Base-by-base conservation (phyloP, 2,113 vertebrate species). In the Sylvicapra grimmia region DNA sequence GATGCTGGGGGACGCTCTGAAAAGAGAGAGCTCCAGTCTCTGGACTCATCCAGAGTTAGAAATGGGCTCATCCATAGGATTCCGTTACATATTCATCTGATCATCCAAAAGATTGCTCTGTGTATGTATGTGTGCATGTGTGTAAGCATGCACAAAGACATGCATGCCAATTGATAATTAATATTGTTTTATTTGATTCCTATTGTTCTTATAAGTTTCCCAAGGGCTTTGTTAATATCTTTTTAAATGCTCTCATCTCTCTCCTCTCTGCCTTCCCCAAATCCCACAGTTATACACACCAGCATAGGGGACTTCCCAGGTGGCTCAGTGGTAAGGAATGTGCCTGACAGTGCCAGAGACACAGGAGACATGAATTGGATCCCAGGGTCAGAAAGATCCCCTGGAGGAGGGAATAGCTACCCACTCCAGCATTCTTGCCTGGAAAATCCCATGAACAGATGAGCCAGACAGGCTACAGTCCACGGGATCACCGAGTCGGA, bases 211-310 rank as follows among this genome's bases (percentile, higher is more conserved):
- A 29, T 10, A 56, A 2, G 6, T 88, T 27, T n/a, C 29, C 9
- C 4, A 68, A 36, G 13, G 5, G 1, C 14, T 96, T 29, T 79
- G 19, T 31, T 51, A 49, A 82, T 89, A 5, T 25, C 72, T 36
- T 95, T 92, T 58, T 31, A 40, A 94, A 84, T 3, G 2, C 2
- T 61, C 49, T 84, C 10, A 9, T 80, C 72, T 61, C 16, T 19
- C 47, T 4, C 9, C 1, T 90, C 4, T 13, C 0, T 6, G 8
- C 1, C 36, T 1, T 33, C 6, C 31, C 4, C 13, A 4, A 29
- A 40, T 53, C 6, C 2, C 51, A 33, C 29, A 5, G 18, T 12
- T 33, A n/a, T 56, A 47, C 0, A 23, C 25, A 19, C 6, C 40
- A 7, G 19, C 6, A 4, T 7, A 75, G 36, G 21, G 21, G 36